Evolutionary conservation across 2,888 invertebrate species (phyloP).

Genomic region (Smittia aterrima): DNA sequence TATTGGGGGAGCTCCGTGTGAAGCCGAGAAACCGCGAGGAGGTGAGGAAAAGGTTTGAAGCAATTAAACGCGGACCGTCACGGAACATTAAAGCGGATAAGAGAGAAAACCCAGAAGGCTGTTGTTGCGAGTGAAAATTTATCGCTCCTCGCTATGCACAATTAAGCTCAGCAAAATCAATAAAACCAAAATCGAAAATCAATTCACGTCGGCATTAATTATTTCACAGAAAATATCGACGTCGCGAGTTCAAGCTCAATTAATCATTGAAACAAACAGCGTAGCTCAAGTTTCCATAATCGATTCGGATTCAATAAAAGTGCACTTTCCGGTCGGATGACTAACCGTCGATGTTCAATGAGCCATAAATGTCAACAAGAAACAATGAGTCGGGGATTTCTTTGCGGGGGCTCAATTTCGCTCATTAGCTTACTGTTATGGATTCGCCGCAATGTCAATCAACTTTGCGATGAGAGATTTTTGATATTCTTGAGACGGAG

Average conservation of each 20-base stretch:
- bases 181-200: slow-evolving; percentile 2
- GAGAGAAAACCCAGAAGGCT: too few relatives aligned
- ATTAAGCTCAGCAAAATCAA: slow-evolving; percentile 23
- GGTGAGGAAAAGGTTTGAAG: background rate
- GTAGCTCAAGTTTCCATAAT: background rate
- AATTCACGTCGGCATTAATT: slow-evolving; percentile 3
- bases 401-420: background rate
- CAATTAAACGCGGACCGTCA: background rate
- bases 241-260: slow-evolving; percentile 23
- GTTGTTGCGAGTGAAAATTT: too few relatives aligned
- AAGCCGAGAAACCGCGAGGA: background rate
- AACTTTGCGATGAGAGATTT: background rate
- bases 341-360: background rate
- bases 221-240: background rate
- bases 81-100: background rate
- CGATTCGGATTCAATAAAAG: slow-evolving; percentile 13
- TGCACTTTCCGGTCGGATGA: slow-evolving; percentile 32
- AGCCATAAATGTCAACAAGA: background rate
- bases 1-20: too few relatives aligned
- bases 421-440: background rate
- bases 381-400: background rate
- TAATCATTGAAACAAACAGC: slow-evolving; percentile 29
- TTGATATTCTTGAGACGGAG: too few relatives aligned
- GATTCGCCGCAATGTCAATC: background rate
- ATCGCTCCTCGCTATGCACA: background rate